Base-by-base conservation (phyloP, 35 echinoderm and acorn worm genomes). In the Strongylocentrotus purpuratus region DNA sequence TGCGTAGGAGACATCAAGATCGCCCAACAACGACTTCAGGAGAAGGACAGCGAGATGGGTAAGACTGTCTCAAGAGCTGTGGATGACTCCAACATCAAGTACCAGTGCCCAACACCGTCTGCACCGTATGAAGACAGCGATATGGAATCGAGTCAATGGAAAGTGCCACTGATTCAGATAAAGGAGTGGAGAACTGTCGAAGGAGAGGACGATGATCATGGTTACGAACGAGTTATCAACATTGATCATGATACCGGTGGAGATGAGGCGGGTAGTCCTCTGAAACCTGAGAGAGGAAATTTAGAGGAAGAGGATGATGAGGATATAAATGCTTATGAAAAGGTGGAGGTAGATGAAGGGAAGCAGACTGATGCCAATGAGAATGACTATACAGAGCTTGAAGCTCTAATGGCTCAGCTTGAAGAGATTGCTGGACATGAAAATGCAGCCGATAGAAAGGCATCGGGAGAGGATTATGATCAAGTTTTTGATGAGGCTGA, bases 1-100 rank as follows among this genome's bases (percentile, higher is more conserved):
- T 93, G 91, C 25, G 91, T 93, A 93, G 91, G 91, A 32, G 91
- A 93, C 32, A 93, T 93, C 47, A 93, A 93, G n/a, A 33, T 52
- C 12, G 91, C 28, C 45, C 46, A 50, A 32, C 33, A 93, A 28
- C 5, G 20, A 13, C 31, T 47, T 0, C 12, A 91, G 46, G 33
- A 91, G 12, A n/a, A 58, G 48, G 46, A 47, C n/a, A 32, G 4
- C 91, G 46, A 58, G 32, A 93, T 93, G 91, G 91, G 91, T 47
- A 93, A 93, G 47, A 14, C 45, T 7, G 45, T 58, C 10, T 93
- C 91, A 0, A 22, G 48, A 93, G 91, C 91, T 48, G 48, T 32
- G 17, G 91, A 93, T n/a, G 91, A 93, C 31, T 93, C 91, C n/a
- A 46, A 32, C 91, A 93, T 93, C 46, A 93, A 58, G n/a, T 93